phyloP scores from a whole-genome alignment of 2,113 vertebrate genomes.

The Pyrgilauda ruficollis region DNA sequence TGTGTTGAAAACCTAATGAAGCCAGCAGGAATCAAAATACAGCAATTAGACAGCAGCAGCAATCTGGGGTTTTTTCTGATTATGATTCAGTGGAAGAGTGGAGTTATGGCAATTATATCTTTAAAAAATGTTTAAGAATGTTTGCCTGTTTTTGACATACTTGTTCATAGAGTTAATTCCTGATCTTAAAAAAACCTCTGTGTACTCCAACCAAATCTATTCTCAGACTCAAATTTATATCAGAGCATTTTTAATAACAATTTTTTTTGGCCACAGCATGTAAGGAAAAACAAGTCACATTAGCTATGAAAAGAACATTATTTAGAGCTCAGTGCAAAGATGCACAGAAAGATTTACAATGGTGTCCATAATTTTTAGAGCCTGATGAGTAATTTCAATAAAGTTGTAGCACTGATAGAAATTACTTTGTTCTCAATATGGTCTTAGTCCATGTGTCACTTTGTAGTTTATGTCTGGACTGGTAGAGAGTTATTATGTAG shows the following conservation, averaged over 20 bases:
- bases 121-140: not conserved
- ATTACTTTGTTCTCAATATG: not conserved
- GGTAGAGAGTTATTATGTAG: not conserved
- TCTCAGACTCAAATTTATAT: not conserved
- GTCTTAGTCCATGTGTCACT: not conserved
- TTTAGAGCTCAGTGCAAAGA: not conserved
- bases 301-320: not conserved
- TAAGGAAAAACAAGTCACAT: not conserved
- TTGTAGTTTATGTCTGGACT: not conserved
- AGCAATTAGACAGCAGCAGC: not conserved
- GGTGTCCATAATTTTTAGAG: not conserved
- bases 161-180: not conserved
- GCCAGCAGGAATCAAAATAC: not conserved
- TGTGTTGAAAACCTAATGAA: not conserved
- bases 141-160: not conserved
- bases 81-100: not conserved
- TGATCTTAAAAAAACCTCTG: rapidly evolving
- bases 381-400: not conserved
- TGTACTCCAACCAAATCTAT: not conserved
- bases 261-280: not conserved
- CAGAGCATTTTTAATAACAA: not conserved
- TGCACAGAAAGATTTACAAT: not conserved
- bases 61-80: not conserved
- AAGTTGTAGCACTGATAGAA: not conserved
- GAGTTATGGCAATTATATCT: not conserved